Conservation (phyloP, 2,888 invertebrate genomes). For the Temnothorax unifasciatus region DNA sequence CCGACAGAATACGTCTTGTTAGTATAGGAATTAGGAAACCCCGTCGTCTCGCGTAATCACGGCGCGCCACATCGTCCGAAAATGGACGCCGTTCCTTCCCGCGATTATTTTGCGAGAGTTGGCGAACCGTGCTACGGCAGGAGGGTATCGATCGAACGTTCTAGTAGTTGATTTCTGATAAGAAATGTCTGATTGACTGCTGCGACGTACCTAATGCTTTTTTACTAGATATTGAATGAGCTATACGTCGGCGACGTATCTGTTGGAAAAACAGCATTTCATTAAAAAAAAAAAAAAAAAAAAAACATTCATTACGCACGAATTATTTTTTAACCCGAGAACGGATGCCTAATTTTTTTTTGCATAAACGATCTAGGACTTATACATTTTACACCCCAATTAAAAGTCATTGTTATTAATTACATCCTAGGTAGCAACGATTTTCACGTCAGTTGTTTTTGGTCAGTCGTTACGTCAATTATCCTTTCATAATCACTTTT, state of each 20-base stretch:
- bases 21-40: background rate
- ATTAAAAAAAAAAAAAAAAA: background rate
- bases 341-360: too few species aligned
- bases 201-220: too few species aligned
- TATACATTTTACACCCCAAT: too few species aligned
- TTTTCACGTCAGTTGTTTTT: too few species aligned
- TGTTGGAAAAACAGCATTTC: too few species aligned
- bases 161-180: conserved; percentile 13
- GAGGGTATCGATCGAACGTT: conserved; percentile 39
- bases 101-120: conserved; percentile 30
- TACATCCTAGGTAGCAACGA: too few species aligned
- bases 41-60: background rate
- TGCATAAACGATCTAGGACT: too few species aligned
- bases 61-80: background rate
- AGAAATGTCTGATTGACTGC: conserved; percentile 10
- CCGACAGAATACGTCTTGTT: background rate
- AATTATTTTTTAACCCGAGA: background rate
- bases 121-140: conserved; percentile 13
- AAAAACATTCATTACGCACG: background rate
- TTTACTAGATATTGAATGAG: too few species aligned
- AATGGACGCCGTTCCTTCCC: conserved; percentile 35
- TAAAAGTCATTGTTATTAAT: too few species aligned
- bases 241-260: too few species aligned
- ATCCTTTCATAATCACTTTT: too few species aligned
- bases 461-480: too few species aligned